Base-by-base conservation (phyloP, 2,797 vertebrate species). In the Chrysocyon brachyurus region DNA sequence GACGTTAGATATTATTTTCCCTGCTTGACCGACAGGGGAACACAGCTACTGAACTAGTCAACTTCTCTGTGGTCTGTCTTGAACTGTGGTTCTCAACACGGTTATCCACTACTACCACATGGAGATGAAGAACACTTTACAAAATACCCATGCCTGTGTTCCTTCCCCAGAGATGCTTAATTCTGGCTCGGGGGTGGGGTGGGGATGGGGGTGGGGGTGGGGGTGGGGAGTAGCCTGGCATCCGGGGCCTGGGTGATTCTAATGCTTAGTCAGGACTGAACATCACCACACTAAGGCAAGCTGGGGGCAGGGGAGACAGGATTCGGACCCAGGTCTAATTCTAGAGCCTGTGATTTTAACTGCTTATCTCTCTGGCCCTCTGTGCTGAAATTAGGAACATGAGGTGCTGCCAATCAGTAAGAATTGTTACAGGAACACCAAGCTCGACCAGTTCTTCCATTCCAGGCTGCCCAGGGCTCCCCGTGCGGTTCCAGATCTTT, bases 41-140 rank as follows among this genome's bases (percentile, higher is more conserved):
- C 15, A 12, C 31, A 64, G 46, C 28, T 57, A 40, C 63, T 21
- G 40, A 88, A 26, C 94, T 54, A 16, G 21, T 3, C 56, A 61
- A 57, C 21, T n/a, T 66, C 31, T 90, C 28, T 73, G 22, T 0
- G 0, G 57, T 83, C 81, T 66, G n/a, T 46, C 4, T 1, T 46
- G 72, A 28, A 31, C 54, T 31, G 1, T 56, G 9, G 24, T 61
- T 92, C 82, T 52, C 56, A 33, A 56, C 7, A 7, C 19, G 61
- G 9, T 31, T 68, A 61, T 17, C 54, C 64, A 12, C 11, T 8
- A 4, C 0, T 46, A 46, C 40, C 40, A 46, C 40, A 46, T 46
- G 22, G 19, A 28, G 31, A 12, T 6, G 4, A n/a, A 6, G 3
- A 57, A 49, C 12, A 16, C 54, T 64, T 77, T n/a, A 19, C n/a